A percentile compares a stretch with the other conserved stretches of the same genome.
These are phyloP conservation scores for Elaphurus davidianus DNA, from an alignment of 2,113 vertebrate genomes.

Conservation along the genomic window DNA sequence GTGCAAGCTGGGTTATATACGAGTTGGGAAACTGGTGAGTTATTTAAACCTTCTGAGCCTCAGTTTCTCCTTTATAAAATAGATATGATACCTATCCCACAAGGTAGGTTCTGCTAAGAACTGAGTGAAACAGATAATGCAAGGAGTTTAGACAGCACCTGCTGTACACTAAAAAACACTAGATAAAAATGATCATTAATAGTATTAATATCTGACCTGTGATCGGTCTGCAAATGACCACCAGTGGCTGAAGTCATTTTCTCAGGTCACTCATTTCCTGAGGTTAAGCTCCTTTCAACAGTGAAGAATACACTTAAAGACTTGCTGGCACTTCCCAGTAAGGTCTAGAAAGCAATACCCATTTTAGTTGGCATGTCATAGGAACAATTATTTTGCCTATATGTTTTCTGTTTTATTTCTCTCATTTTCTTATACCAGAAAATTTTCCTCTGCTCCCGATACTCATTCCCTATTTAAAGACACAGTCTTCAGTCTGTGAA, in stretches of 20 bases:
- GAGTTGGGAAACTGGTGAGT: not conserved
- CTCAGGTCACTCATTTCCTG: not conserved
- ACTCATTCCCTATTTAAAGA: constrained; percentile 52
- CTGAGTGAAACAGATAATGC: not conserved
- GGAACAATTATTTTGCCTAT: not conserved
- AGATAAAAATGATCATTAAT: not conserved
- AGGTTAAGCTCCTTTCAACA: not conserved
- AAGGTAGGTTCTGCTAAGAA: not conserved
- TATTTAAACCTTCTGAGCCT: not conserved
- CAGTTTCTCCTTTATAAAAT: not conserved
- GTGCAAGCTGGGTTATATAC: not conserved
- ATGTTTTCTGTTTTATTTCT: constrained; percentile 45
- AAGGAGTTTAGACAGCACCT: not conserved
- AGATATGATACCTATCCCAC: not conserved
- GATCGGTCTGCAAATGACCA: not conserved
- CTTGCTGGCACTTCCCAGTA: not conserved
- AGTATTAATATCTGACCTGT: not conserved
- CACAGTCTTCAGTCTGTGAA: not conserved
- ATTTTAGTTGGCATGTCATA: not conserved
- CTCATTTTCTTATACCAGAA: constrained; percentile 48
- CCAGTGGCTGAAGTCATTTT: not conserved
- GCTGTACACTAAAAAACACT: not conserved
- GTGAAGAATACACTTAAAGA: not conserved
- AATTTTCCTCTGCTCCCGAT: constrained; percentile 19
- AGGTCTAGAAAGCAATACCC: constrained; percentile 28